Evolutionary conservation across 2,888 invertebrate genomes (phyloP).

Genomic region (Troilus luridus): DNA sequence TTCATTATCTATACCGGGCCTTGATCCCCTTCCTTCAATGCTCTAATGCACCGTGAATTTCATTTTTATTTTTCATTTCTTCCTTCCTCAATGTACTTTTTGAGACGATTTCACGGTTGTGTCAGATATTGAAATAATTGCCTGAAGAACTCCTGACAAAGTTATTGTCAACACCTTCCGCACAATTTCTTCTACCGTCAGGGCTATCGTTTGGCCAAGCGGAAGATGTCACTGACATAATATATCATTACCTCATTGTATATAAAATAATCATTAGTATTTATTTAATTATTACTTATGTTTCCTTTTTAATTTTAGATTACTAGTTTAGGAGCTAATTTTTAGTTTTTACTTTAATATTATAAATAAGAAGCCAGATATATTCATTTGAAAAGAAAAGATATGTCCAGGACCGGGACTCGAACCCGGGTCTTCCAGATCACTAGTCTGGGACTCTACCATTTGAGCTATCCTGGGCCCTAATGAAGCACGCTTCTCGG

Average conservation of each 20-base stretch:
- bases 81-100: slow-evolving; percentile 8
- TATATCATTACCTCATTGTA: not conserved
- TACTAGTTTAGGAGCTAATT: too few species aligned
- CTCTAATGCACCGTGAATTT: not conserved
- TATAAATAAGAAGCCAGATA: too few species aligned
- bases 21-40: slow-evolving; percentile 7
- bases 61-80: not conserved
- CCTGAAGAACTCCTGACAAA: not conserved
- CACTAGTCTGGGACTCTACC: too few species aligned
- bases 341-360: too few species aligned
- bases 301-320: too few species aligned
- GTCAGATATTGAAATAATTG: not conserved
- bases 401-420: too few species aligned
- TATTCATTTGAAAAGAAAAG: too few species aligned
- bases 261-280: too few species aligned
- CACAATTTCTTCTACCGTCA: not conserved
- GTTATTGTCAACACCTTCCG: not conserved
- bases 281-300: too few species aligned
- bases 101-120: not conserved
- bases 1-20: not conserved
- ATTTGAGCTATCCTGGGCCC: too few species aligned
- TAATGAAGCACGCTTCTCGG: too few species aligned
- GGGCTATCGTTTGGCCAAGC: not conserved
- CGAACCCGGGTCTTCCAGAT: too few species aligned
- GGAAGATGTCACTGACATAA: not conserved